Evolutionary conservation across 2,113 vertebrate genomes (phyloP).

Genomic region (Eulemur rufifrons): DNA sequence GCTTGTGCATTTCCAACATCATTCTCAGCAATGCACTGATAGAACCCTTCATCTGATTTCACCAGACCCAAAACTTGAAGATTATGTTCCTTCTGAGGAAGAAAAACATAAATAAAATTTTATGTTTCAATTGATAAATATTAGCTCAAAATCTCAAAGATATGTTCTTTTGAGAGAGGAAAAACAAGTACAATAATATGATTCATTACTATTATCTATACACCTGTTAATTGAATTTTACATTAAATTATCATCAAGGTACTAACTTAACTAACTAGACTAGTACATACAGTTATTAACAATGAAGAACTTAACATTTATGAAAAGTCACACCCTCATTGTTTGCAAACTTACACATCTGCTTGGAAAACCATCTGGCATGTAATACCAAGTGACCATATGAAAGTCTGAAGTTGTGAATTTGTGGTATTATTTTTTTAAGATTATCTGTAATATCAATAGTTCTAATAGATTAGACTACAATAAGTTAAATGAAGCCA

Average conservation of each 20-base stretch:
- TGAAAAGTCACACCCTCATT: background rate
- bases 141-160: constrained; percentile 19
- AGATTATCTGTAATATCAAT: background rate
- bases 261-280: background rate
- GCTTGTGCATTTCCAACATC: constrained; percentile 95
- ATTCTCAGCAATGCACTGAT: constrained; percentile 98
- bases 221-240: background rate
- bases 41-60: constrained; percentile 98
- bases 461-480: background rate
- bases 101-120: constrained; percentile 58
- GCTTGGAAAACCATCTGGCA: background rate
- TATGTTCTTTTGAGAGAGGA: background rate
- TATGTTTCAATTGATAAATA: constrained; percentile 22
- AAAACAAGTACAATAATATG: constrained; percentile 15
- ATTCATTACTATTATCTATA: background rate
- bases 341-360: background rate
- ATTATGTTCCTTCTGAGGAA: constrained; percentile 95
- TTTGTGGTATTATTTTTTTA: constrained; percentile 21
- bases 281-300: background rate
- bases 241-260: background rate
- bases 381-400: background rate
- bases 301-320: constrained; percentile 17
- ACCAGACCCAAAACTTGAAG: constrained; percentile 98
- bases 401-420: constrained; percentile 31
- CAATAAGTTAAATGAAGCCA: background rate